These are phyloP conservation scores for Stictonetta naevosa DNA, from an alignment of 2,113 vertebrate genomes.

Conservation along the genomic window DNA sequence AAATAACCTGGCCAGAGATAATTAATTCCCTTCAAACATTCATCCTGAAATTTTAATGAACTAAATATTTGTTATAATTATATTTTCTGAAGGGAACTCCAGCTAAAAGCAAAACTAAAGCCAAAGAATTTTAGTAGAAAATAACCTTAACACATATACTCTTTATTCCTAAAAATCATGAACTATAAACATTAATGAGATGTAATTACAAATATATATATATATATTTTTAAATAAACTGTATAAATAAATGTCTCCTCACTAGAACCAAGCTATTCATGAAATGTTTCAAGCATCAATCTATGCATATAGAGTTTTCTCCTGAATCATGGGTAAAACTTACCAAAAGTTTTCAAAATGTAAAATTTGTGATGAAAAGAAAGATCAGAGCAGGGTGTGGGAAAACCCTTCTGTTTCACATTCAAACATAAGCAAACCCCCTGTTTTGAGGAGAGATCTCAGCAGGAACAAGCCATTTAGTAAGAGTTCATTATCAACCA, in stretches of 20 bases:
- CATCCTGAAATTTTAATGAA: not conserved
- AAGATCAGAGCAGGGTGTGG: rapidly evolving
- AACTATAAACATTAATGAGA: not conserved
- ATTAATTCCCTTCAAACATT: not conserved
- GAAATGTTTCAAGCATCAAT: not conserved
- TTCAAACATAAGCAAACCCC: not conserved
- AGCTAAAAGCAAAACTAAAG: not conserved
- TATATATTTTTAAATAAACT: no score
- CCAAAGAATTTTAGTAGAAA: not conserved
- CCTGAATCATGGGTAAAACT: not conserved
- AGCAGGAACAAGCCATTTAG: not conserved
- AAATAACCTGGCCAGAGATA: not conserved
- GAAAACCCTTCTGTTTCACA: not conserved
- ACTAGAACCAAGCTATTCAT: not conserved
- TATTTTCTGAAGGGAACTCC: not conserved
- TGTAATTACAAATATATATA: rapidly evolving
- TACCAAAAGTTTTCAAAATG: not conserved
- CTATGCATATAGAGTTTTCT: not conserved
- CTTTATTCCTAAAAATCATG: not conserved
- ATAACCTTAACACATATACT: not conserved
- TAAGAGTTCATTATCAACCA: not conserved
- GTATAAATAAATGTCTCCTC: not conserved
- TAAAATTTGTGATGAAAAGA: not conserved
- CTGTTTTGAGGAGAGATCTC: not conserved
- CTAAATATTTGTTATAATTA: not conserved